Base-by-base conservation (phyloP, 2,888 invertebrate genomes). In the Apodemia zela region DNA sequence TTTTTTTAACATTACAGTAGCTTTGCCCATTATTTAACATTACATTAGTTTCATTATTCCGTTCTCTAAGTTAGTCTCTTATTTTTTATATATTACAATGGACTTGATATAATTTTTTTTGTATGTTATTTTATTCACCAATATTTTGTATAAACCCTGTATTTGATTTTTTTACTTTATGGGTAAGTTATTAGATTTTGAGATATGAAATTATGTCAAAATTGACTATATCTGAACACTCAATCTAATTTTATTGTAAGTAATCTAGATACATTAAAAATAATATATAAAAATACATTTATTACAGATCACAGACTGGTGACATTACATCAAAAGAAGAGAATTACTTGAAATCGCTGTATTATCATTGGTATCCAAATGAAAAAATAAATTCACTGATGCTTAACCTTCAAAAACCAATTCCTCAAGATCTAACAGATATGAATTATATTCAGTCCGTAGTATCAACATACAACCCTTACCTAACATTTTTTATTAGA, bases 311-410 rank as follows among this genome's bases (percentile, higher is more conserved):
- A 47, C 63, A 71, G 49, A 60, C 70, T 15, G 66, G 69, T 18
- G 70, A 77, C 59, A 65, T 72, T 49, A 68, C 69, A 57, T 67
- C 65, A 71, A n/a, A 82, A 75, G 63, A 84, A 75, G 67, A 82
- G 71, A 81, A 80, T 66, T 82, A 88, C 49, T 70, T 87, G 49
- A 81, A 75, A 66, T 71, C 76, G n/a, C 68, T 87, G 11, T 89
- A 84, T 67, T 71, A 77, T 62, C 84, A 88, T 61, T 89, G 87
- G 86, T 86, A 84, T 68, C 92, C 91, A 11, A 85, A 81, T 74
- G 82, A 81, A 62, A 82, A 78, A 68, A 65, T 71, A 29, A 75
- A 74, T 61, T 70, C 75, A 25, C 74, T 91, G n/a, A 65, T 85
- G 63, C 73, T 92, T 13, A 81, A 92, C 67, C 73, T 91, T 64